These are phyloP conservation scores for Brassicogethes aeneus DNA, from an alignment of 2,888 invertebrate genomes.

Conservation along the genomic window DNA sequence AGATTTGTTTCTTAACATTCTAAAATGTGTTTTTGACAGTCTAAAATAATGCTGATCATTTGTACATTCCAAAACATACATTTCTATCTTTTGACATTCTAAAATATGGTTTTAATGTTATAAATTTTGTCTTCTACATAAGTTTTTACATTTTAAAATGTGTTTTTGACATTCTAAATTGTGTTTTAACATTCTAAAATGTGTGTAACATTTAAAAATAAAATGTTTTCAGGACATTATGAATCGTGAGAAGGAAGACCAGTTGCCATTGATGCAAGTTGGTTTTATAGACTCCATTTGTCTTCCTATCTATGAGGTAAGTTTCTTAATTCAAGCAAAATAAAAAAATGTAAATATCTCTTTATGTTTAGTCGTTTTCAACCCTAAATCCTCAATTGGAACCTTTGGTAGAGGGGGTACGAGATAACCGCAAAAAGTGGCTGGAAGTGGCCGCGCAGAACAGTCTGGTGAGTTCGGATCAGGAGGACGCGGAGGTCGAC, in stretches of 20 bases:
- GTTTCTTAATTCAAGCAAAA: constrained; percentile 13
- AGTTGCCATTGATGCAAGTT: constrained; percentile 92
- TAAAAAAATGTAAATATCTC: background rate
- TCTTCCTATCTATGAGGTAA: constrained; percentile 86
- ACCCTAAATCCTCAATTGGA: constrained; percentile 68
- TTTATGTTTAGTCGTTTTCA: constrained; percentile 71
- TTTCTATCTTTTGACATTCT: too few relatives aligned
- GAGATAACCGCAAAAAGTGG: constrained; percentile 78
- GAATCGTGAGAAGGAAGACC: constrained; percentile 91
- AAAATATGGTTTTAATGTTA: constrained; percentile 4
- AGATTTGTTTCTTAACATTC: too few relatives aligned
- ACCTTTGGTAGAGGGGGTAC: constrained; percentile 75
- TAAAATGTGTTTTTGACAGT: too few relatives aligned
- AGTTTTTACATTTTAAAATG: too few relatives aligned
- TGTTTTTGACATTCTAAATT: too few relatives aligned
- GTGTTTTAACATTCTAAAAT: too few relatives aligned
- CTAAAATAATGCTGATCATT: too few relatives aligned
- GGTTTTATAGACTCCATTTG: constrained; percentile 93
- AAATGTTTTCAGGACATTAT: constrained; percentile 81
- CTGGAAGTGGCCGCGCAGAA: constrained; percentile 55
- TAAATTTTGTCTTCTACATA: constrained; percentile 18
- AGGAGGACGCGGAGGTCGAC: constrained; percentile 15
- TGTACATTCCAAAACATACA: too few relatives aligned
- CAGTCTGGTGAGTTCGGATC: constrained; percentile 22
- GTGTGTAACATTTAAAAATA: too few relatives aligned